A percentile compares a stretch with the other conserved stretches of the same genome.
phyloP scores from a whole-genome alignment of 2,888 invertebrate species.

The Thymelicus lineola region DNA sequence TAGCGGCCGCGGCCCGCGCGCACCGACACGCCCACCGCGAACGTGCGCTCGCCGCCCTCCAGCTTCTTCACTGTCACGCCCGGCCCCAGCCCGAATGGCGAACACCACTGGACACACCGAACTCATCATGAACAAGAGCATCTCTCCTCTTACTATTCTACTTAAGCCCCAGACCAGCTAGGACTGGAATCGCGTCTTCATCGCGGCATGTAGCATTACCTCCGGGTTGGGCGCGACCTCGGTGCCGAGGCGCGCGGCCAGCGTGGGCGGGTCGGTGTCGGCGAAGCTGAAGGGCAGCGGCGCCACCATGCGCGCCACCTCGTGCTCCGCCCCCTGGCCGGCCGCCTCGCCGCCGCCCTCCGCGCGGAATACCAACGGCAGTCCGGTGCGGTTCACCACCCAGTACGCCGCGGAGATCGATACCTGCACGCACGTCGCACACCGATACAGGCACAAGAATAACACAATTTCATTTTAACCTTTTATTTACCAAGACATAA shows the following conservation, averaged over 20 bases:
- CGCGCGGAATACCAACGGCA: slow-evolving; percentile 98
- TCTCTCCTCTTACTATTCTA: no score
- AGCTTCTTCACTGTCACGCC: slow-evolving; percentile 89
- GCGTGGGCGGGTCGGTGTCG: slow-evolving; percentile 93
- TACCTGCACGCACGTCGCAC: slow-evolving; percentile 72
- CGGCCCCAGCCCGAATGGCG: slow-evolving; percentile 93
- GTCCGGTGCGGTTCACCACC: slow-evolving; percentile 97
- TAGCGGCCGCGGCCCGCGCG: slow-evolving; percentile 95
- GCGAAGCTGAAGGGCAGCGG: slow-evolving; percentile 97
- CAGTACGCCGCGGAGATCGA: slow-evolving; percentile 95
- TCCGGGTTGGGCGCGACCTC: slow-evolving; percentile 79
- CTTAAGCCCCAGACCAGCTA: no score
- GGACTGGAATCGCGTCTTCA: no score
- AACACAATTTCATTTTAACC: no score
- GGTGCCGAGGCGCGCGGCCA: slow-evolving; percentile 91
- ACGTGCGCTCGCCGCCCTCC: slow-evolving; percentile 87
- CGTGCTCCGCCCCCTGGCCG: slow-evolving; percentile 98
- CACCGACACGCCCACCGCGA: slow-evolving; percentile 95
- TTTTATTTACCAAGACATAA: no score
- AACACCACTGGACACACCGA: slow-evolving; percentile 88
- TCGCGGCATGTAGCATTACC: slow-evolving; percentile 47
- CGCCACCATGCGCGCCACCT: slow-evolving; percentile 95
- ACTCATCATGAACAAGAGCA: no score
- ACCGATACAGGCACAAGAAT: neutral
- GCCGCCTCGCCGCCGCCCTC: slow-evolving; percentile 93